These are phyloP conservation scores for Perodicticus potto DNA, from an alignment of 2,797 vertebrate genomes.

Conservation along the genomic window DNA sequence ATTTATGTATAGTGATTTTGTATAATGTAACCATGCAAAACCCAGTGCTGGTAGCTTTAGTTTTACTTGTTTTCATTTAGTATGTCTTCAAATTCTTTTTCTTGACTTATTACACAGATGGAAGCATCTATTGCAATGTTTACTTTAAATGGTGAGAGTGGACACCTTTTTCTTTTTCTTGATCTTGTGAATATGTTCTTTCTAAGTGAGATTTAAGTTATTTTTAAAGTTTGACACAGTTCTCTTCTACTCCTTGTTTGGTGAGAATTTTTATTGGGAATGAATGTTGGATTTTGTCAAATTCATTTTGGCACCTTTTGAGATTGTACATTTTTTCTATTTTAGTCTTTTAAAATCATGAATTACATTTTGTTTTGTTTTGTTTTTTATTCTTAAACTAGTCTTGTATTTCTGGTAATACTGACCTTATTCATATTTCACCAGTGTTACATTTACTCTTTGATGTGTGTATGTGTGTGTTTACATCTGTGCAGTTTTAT, in stretches of 20 bases:
- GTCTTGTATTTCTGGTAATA: background rate
- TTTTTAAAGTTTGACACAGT: background rate
- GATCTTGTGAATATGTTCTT: constrained; percentile 26
- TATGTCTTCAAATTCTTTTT: background rate
- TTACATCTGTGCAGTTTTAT: background rate
- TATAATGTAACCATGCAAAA: constrained; percentile 27
- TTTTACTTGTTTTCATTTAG: background rate
- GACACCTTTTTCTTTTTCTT: constrained; percentile 20
- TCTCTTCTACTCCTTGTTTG: background rate
- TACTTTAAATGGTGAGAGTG: background rate
- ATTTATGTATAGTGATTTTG: background rate
- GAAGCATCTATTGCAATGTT: background rate
- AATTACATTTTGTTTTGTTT: background rate
- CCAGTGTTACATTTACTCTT: background rate
- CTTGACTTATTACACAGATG: background rate
- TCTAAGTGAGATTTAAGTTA: background rate
- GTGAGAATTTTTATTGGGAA: constrained; percentile 7
- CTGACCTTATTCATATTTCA: background rate
- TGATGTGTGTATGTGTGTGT: background rate
- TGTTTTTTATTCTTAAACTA: background rate
- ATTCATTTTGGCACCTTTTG: background rate
- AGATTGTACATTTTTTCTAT: background rate
- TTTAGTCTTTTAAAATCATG: background rate
- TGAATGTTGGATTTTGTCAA: background rate
- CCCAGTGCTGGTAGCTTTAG: background rate